Evolutionary conservation across 2,113 vertebrate genomes (phyloP).

Genomic region (Tachycineta bicolor): DNA sequence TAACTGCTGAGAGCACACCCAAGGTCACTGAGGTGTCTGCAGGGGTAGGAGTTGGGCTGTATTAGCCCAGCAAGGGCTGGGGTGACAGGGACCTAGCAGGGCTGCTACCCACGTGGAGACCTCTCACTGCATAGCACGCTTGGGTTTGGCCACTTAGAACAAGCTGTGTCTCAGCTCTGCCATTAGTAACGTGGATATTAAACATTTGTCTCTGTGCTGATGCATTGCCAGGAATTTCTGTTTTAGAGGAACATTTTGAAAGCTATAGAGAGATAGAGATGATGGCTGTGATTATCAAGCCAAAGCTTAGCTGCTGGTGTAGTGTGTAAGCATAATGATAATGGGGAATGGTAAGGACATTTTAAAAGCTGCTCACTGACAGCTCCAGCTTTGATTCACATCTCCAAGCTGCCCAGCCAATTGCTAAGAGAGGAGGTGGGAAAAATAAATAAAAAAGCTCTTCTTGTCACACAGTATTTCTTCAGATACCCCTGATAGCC

Average conservation of each 20-base stretch:
- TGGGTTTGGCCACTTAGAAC: not conserved
- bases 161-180: not conserved
- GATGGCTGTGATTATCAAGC: not conserved
- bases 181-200: not conserved
- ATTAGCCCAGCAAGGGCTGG: accelerated
- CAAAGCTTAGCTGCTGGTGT: not conserved
- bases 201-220: not conserved
- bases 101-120: accelerated
- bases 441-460: not conserved
- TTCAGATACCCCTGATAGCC: not conserved
- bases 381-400: slow-evolving; percentile 47
- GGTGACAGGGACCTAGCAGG: accelerated
- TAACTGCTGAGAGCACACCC: not conserved
- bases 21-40: not conserved
- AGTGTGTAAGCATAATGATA: slow-evolving; percentile 13
- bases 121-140: not conserved
- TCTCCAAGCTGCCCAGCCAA: slow-evolving; percentile 21
- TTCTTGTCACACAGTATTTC: not conserved
- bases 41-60: accelerated
- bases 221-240: not conserved
- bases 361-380: slow-evolving; percentile 63
- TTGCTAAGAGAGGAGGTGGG: not conserved
- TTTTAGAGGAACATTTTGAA: slow-evolving; percentile 11
- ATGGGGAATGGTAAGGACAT: slow-evolving; percentile 22
- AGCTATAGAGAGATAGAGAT: not conserved